phyloP scores from a whole-genome alignment of 2,888 invertebrate genomes.

The Lasioglossum villosulum region DNA sequence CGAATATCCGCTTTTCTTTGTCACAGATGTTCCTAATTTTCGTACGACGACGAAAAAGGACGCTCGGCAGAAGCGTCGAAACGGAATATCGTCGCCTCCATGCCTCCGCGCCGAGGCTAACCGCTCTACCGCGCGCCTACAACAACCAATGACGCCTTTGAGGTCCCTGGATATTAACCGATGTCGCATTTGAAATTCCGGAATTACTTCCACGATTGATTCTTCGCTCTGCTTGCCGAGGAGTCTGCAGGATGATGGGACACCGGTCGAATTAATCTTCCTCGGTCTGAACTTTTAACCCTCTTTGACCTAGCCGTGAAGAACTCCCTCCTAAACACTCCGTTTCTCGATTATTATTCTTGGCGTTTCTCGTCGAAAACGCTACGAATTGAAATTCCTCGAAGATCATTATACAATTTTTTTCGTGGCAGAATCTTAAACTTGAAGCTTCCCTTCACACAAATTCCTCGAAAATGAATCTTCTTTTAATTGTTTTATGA shows the following conservation, averaged over 20 bases:
- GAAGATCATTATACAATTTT: no score
- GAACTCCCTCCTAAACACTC: neutral
- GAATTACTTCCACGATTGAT: neutral
- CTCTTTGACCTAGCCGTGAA: neutral
- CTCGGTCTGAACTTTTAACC: neutral
- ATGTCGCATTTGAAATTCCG: slow-evolving; percentile 9
- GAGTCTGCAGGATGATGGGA: neutral
- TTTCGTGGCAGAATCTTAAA: neutral
- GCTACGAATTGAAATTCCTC: neutral
- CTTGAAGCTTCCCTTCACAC: no score
- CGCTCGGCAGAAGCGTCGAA: slow-evolving; percentile 31
- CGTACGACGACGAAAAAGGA: slow-evolving; percentile 21
- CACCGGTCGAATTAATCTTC: neutral
- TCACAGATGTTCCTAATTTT: slow-evolving; percentile 55
- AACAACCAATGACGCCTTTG: neutral
- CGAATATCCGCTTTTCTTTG: slow-evolving; percentile 54
- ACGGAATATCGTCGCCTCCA: slow-evolving; percentile 30
- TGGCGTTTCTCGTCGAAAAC: neutral
- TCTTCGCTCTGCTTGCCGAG: neutral
- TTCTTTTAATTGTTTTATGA: no score
- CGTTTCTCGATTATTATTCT: neutral
- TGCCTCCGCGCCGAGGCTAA: neutral
- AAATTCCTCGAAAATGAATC: neutral
- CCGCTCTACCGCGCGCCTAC: neutral
- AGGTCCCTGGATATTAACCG: slow-evolving; percentile 6